A percentile compares a stretch with the other conserved stretches of the same genome.
Evolutionary conservation across 2,113 vertebrate species (phyloP).

Genomic region (Centropristis striata): DNA sequence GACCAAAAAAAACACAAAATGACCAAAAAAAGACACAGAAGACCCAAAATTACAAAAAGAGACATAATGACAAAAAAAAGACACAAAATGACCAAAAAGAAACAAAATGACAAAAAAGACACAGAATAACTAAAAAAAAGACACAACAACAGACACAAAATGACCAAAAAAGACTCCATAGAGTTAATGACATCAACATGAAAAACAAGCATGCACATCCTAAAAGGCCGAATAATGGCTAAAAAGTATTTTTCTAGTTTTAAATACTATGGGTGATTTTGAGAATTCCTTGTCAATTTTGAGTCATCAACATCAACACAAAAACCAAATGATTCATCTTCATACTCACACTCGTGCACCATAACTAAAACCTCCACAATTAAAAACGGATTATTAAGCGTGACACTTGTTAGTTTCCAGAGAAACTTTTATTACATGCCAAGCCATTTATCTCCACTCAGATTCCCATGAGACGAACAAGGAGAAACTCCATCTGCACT

Average conservation of each 20-base stretch:
- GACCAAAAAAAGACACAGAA: no score
- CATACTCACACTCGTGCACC: neutral
- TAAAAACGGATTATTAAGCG: constrained; percentile 42
- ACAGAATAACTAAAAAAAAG: no score
- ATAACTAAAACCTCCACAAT: constrained; percentile 23
- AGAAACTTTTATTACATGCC: constrained; percentile 43
- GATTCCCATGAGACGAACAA: constrained; percentile 48
- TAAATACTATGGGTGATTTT: neutral
- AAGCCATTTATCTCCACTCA: constrained; percentile 18
- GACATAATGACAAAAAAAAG: no score
- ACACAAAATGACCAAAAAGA: no score
- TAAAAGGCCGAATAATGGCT: neutral
- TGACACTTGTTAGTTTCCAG: constrained; percentile 35
- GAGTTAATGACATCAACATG: no score
- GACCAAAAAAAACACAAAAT: no score
- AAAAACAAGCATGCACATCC: neutral
- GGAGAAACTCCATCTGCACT: constrained; percentile 49
- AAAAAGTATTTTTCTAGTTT: neutral
- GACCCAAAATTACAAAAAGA: no score
- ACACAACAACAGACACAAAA: no score
- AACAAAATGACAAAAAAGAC: no score
- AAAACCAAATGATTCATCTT: neutral
- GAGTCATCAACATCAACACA: neutral
- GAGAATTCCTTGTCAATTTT: neutral
- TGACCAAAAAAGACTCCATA: no score